Conservation (phyloP, 1,140 invertebrate species). For the Hermetia illucens region DNA sequence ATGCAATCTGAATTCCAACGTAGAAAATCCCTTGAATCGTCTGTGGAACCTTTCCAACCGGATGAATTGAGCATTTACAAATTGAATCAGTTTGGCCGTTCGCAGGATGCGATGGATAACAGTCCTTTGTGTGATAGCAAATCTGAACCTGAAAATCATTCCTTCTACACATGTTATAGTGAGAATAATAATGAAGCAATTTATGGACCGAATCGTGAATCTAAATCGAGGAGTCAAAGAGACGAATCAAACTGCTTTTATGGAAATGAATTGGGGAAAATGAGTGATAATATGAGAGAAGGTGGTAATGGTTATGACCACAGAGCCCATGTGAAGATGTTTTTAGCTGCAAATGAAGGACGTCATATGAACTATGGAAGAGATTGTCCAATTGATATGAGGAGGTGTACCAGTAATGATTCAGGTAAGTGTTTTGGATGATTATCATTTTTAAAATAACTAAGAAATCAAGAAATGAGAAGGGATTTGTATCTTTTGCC, state of each 20-base stretch:
- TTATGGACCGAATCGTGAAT: too few species aligned
- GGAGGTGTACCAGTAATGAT: constrained; percentile 27
- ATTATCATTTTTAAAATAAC: too few species aligned
- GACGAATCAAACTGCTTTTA: too few species aligned
- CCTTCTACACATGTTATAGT: too few species aligned
- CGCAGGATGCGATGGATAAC: constrained; percentile 6
- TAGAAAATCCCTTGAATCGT: constrained; percentile 4
- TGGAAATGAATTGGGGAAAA: too few species aligned
- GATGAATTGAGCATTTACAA: constrained; percentile 18
- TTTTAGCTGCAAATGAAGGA: constrained; percentile 20
- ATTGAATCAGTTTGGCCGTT: too few species aligned
- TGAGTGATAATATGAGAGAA: not conserved
- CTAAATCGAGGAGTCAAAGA: too few species aligned
- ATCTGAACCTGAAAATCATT: too few species aligned
- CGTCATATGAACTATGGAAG: constrained; percentile 14
- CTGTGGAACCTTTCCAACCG: not conserved
- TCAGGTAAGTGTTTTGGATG: constrained; percentile 28
- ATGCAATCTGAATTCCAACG: constrained; percentile 4
- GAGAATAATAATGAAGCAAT: too few species aligned
- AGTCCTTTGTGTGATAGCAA: constrained; percentile 4
- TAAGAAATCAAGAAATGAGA: too few species aligned
- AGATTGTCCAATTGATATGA: constrained; percentile 23
- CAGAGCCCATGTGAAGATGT: not conserved
- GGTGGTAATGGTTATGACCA: not conserved
- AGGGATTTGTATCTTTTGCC: too few species aligned